phyloP scores from a whole-genome alignment of 1,140 invertebrate genomes.

The Maniola jurtina region DNA sequence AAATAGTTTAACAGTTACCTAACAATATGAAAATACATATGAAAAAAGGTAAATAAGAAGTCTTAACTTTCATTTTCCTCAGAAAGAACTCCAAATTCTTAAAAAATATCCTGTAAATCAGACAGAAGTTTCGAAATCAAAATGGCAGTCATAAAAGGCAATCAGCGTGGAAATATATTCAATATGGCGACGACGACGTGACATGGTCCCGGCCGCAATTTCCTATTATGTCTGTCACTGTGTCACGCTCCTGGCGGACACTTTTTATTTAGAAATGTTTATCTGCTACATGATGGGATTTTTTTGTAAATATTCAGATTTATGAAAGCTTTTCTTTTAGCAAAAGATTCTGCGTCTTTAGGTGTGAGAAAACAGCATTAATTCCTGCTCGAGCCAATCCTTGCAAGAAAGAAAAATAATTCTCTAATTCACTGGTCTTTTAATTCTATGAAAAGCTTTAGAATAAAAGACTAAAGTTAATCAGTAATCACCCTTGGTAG shows the following conservation, averaged over 20 bases:
- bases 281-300: neutral
- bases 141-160: constrained; percentile 22
- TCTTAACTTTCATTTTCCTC: neutral
- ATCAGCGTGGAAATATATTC: constrained; percentile 26
- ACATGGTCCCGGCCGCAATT: constrained; percentile 29
- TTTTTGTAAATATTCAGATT: neutral
- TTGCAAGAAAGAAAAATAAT: too few relatives aligned
- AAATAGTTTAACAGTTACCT: too few relatives aligned
- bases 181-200: constrained; percentile 22
- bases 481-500: too few relatives aligned
- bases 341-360: too few relatives aligned
- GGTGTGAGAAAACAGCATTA: too few relatives aligned
- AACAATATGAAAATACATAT: too few relatives aligned
- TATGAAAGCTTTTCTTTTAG: too few relatives aligned
- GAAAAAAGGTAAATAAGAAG: neutral
- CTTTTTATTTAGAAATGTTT: constrained; percentile 9
- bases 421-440: too few relatives aligned
- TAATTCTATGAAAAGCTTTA: too few relatives aligned
- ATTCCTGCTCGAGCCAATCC: too few relatives aligned
- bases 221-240: constrained; percentile 28
- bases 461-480: too few relatives aligned
- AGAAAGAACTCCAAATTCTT: neutral
- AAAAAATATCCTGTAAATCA: neutral
- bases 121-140: neutral
- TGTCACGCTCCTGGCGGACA: constrained; percentile 20